phyloP scores from a whole-genome alignment of 2,113 vertebrate species.

The Vanacampus margaritifer region DNA sequence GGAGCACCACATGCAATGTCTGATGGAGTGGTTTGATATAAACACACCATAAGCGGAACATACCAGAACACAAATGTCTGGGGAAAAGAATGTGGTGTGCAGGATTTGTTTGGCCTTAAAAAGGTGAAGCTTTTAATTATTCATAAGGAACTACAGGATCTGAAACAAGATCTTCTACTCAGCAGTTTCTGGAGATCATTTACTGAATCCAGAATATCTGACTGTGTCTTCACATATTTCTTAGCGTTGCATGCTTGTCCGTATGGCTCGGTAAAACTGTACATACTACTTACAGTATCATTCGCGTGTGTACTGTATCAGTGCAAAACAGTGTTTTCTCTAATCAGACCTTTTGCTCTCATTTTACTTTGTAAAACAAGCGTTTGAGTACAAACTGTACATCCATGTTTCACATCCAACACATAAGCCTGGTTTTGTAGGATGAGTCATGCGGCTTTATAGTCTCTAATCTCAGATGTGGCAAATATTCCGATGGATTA shows the following conservation, averaged over 20 bases:
- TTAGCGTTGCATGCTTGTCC: constrained; percentile 18
- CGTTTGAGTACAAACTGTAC: constrained; percentile 33
- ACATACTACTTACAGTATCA: no score
- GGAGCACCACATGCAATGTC: constrained; percentile 8
- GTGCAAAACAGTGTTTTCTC: constrained; percentile 18
- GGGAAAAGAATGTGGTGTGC: constrained; percentile 51
- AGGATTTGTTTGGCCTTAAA: constrained; percentile 59
- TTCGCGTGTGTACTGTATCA: constrained; percentile 20
- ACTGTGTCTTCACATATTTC: constrained; percentile 23
- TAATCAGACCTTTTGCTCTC: constrained; percentile 45
- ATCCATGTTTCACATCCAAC: constrained; percentile 20
- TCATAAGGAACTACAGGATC: constrained; percentile 66
- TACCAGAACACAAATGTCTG: constrained; percentile 45
- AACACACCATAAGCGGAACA: constrained; percentile 4
- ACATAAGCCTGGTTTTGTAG: constrained; percentile 45
- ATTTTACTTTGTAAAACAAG: constrained; percentile 33
- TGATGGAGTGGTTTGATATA: constrained; percentile 38
- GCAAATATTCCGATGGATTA: constrained; percentile 57
- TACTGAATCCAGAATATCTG: constrained; percentile 57
- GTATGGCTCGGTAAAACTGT: constrained; percentile 20
- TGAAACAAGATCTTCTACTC: constrained; percentile 63
- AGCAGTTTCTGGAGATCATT: constrained; percentile 67
- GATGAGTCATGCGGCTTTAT: constrained; percentile 29
- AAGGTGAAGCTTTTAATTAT: constrained; percentile 67
- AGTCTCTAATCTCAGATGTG: constrained; percentile 50